Percentiles rank a stretch among this genome's conserved stretches.
phyloP scores from a whole-genome alignment of 2,888 invertebrate species.

The Germaria angustata region DNA sequence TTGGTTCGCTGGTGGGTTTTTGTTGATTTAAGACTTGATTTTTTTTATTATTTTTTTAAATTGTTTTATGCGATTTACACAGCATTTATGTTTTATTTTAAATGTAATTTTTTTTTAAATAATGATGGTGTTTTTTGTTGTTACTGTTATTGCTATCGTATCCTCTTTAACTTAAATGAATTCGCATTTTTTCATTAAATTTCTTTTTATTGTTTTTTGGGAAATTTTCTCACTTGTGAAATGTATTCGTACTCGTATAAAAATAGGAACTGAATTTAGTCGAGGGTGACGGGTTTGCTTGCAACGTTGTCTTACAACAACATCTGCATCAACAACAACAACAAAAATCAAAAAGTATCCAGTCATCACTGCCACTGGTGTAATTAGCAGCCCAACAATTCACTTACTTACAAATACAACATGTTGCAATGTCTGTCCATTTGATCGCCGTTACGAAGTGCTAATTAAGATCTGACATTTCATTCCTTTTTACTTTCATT shows the following conservation, averaged over 20 bases:
- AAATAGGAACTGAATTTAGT: conserved; percentile 55
- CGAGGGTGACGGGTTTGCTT: conserved; percentile 52
- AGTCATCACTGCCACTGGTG: conserved; percentile 28
- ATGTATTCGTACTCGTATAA: no score
- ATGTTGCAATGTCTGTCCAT: background rate
- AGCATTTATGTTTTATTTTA: conserved; percentile 26
- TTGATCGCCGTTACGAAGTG: conserved; percentile 65
- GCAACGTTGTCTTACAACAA: no score
- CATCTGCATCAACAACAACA: no score
- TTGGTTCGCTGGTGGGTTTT: no score
- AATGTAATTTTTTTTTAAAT: conserved; percentile 16
- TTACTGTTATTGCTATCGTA: no score
- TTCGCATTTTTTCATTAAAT: conserved; percentile 36
- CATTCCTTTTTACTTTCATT: conserved; percentile 57
- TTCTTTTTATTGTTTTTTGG: conserved; percentile 4
- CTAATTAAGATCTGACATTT: conserved; percentile 71
- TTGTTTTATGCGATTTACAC: conserved; percentile 33
- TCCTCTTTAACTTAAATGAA: conserved; percentile 12
- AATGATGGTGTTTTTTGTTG: background rate
- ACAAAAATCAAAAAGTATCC: conserved; percentile 37
- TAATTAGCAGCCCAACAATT: background rate
- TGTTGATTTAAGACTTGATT: conserved; percentile 48
- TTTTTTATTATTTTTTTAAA: background rate
- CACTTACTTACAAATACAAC: background rate
- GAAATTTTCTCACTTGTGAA: conserved; percentile 22